Evolutionary conservation across 2,113 vertebrate species (phyloP).

Genomic region (Thamnophis sirtalis): DNA sequence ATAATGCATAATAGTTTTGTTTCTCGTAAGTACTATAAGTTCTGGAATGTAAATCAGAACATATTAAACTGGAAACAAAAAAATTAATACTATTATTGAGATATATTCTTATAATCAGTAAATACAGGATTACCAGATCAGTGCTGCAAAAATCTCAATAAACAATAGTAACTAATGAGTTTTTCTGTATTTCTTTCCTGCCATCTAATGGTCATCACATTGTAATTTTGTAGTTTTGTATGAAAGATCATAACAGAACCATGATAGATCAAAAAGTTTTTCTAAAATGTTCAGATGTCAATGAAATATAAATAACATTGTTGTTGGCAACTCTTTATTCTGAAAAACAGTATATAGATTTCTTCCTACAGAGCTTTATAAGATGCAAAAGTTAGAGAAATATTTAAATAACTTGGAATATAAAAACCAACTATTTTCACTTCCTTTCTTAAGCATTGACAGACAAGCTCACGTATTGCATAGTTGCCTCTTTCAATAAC

Average conservation of each 20-base stretch:
- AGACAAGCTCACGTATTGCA: neutral
- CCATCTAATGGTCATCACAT: neutral
- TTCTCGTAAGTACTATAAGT: neutral
- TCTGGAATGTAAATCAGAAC: neutral
- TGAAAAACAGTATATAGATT: neutral
- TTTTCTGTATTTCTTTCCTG: neutral
- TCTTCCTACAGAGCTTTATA: neutral
- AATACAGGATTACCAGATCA: neutral
- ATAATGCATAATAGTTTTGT: neutral
- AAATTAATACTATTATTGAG: neutral
- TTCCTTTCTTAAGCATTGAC: neutral
- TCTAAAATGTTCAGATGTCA: neutral
- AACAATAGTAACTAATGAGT: neutral
- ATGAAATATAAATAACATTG: neutral
- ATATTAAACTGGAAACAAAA: neutral
- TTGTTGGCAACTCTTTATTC: neutral
- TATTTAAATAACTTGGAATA: neutral
- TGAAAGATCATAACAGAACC: neutral
- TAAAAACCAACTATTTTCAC: neutral
- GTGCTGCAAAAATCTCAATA: neutral
- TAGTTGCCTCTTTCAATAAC: neutral
- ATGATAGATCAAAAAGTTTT: neutral
- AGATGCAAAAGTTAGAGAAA: neutral
- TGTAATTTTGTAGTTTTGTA: neutral
- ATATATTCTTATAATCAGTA: neutral